Evolutionary conservation across 2,888 invertebrate species (phyloP), one percentile per base, ranked within the genome.

Genomic region (Branchinecta sandiegonensis): DNA sequence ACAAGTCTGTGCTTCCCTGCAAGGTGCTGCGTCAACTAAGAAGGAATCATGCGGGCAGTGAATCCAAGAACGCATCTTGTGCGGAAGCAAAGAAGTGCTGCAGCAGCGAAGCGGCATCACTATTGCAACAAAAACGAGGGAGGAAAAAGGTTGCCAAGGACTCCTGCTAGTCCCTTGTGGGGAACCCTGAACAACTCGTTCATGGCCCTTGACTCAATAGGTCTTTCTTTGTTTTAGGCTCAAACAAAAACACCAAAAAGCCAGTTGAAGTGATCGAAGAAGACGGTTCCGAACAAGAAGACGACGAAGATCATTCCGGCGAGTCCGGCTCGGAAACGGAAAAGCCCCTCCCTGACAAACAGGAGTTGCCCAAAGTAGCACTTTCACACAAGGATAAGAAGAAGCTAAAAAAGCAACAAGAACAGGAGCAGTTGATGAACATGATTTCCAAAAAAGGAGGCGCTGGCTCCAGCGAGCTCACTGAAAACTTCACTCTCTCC

Each of bases 401-500:
- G 76, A 92, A 92, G 75, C 75, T 91, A 71, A 93, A 93, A 77
- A 92, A 92, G 73, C 77, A 79, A 74, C 76, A 76, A 73, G 92
- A 93, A 75, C 92, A 89, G 78, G 90, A 93, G 75, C 87, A 87
- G 74, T 89, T 91, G 76, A 82, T 93, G 84, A 91, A 93, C 76
- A 76, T 87, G 73, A 79, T 93, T 79, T 86, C 89, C 2, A 89
- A 87, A 76, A 89, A 91, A 77, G 91, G 91, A 23, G 91, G 92
- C 0, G 87, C 89, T 76, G 93, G 91, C 0, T 89, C 90, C 76
- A 91, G 91, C 63, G 91, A 92, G 69, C 80, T 94, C 14, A 93
- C 90, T 70, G 88, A 89, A 50, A 96, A 97, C 79, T 99, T 99
- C 77, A 93, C 96, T 6, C 90, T 99, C 71, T 96, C 96, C 7